phyloP scores from a whole-genome alignment of 2,888 invertebrate genomes.

The Stenoptilia bipunctidactyla region DNA sequence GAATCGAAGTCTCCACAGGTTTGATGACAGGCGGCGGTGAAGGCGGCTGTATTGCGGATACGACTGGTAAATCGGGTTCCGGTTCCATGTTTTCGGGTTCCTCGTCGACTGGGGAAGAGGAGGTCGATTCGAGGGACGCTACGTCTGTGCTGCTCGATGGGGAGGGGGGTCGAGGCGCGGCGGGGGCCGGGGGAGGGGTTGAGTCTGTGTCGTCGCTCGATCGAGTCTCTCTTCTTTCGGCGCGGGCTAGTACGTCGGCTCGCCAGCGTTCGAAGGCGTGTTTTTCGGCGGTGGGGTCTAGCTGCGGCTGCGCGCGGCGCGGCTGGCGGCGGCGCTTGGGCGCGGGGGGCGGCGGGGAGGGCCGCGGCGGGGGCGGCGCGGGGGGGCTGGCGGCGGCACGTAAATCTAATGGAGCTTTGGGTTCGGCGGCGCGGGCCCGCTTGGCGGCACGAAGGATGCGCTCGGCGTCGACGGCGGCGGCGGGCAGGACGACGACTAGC shows the following conservation, averaged over 20 bases:
- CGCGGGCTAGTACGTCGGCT: not conserved
- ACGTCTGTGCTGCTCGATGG: too few relatives aligned
- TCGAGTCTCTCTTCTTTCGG: too few relatives aligned
- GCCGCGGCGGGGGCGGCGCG: constrained; percentile 6
- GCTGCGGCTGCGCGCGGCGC: constrained; percentile 12
- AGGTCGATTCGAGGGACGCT: too few relatives aligned
- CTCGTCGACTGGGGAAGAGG: not conserved
- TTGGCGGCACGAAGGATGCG: constrained; percentile 20
- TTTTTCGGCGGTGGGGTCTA: not conserved
- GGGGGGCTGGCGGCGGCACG: constrained; percentile 1
- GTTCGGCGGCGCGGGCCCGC: constrained; percentile 13
- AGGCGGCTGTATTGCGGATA: too few relatives aligned
- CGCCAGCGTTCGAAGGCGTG: not conserved
- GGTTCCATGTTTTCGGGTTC: too few relatives aligned
- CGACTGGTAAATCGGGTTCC: too few relatives aligned
- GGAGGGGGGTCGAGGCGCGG: not conserved
- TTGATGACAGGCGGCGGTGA: too few relatives aligned
- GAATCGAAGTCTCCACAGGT: too few relatives aligned
- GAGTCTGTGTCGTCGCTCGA: not conserved
- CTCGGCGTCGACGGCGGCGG: constrained; percentile 27
- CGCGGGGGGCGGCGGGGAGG: not conserved
- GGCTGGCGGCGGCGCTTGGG: constrained; percentile 6
- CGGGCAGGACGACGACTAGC: constrained; percentile 24
- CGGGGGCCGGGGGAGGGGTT: not conserved
- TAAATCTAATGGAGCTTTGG: not conserved